Conservation (phyloP, 2,888 invertebrate species). For the Chironomus riparius region DNA sequence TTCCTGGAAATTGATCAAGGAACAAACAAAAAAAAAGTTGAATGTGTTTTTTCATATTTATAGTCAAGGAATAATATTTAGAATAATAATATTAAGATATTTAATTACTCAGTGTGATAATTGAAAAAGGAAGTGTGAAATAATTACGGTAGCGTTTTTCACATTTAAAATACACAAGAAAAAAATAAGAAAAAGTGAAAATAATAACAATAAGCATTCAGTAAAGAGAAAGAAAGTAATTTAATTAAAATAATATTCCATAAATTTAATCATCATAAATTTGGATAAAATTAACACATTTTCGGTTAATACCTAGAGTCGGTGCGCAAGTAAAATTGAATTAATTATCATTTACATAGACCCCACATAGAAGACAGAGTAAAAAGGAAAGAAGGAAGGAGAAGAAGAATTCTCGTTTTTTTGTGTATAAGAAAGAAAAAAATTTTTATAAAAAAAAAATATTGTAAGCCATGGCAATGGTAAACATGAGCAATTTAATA, state of each 20-base stretch:
- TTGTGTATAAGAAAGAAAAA: slow-evolving; percentile 27
- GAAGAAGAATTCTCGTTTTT: slow-evolving; percentile 29
- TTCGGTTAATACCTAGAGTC: slow-evolving; percentile 17
- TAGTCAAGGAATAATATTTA: not conserved
- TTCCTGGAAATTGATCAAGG: not conserved
- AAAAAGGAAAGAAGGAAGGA: no score
- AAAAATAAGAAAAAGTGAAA: not conserved
- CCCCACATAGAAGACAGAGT: not conserved
- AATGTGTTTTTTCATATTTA: not conserved
- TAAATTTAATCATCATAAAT: slow-evolving; percentile 26
- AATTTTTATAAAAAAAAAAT: slow-evolving; percentile 29
- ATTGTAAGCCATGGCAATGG: slow-evolving; percentile 58
- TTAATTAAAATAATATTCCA: slow-evolving; percentile 23
- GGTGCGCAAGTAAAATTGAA: slow-evolving; percentile 16
- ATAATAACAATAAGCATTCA: not conserved
- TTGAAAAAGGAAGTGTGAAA: slow-evolving; percentile 8
- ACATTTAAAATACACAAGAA: not conserved
- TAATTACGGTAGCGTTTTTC: not conserved
- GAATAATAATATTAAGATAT: not conserved
- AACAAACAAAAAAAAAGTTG: not conserved
- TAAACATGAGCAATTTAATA: slow-evolving; percentile 92
- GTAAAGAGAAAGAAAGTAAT: not conserved
- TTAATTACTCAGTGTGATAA: slow-evolving; percentile 22
- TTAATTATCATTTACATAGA: slow-evolving; percentile 18
- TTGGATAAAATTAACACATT: slow-evolving; percentile 27